phyloP scores from a whole-genome alignment of 2,888 invertebrate genomes.

The Monochamus alternatus region DNA sequence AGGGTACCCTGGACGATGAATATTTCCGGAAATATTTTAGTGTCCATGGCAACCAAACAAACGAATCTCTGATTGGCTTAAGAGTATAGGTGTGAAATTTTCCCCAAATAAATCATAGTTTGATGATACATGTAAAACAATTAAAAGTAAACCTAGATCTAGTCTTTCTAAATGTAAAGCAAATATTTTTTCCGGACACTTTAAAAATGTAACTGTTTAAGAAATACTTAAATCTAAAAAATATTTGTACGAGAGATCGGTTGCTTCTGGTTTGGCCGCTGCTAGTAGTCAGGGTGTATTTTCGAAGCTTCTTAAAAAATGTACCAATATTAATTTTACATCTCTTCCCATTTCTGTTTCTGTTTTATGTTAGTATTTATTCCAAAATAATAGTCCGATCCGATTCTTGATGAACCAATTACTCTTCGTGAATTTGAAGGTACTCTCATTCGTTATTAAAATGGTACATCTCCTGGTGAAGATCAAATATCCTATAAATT shows the following conservation, averaged over 20 bases:
- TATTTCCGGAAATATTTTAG: no score
- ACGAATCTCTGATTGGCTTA: no score
- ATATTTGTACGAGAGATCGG: not conserved
- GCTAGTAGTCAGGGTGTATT: not conserved
- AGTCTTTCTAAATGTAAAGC: not conserved
- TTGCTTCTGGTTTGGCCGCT: not conserved
- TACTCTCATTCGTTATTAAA: not conserved
- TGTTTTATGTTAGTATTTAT: no score
- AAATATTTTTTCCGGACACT: not conserved
- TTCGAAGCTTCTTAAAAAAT: not conserved
- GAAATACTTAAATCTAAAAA: not conserved
- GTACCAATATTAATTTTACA: no score
- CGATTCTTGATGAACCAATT: not conserved
- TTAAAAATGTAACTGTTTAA: not conserved
- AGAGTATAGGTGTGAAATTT: no score
- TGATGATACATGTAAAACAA: not conserved
- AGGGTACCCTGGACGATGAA: no score
- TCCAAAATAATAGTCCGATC: no score
- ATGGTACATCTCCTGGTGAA: not conserved
- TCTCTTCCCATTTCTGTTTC: no score
- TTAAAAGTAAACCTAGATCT: not conserved
- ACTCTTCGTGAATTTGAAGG: not conserved
- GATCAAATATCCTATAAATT: not conserved
- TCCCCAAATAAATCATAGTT: not conserved
- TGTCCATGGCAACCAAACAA: no score